A percentile compares a stretch with the other conserved stretches of the same genome.
These are phyloP conservation scores for Ciconia maguari DNA, from an alignment of 2,113 vertebrate genomes.

Conservation along the genomic window DNA sequence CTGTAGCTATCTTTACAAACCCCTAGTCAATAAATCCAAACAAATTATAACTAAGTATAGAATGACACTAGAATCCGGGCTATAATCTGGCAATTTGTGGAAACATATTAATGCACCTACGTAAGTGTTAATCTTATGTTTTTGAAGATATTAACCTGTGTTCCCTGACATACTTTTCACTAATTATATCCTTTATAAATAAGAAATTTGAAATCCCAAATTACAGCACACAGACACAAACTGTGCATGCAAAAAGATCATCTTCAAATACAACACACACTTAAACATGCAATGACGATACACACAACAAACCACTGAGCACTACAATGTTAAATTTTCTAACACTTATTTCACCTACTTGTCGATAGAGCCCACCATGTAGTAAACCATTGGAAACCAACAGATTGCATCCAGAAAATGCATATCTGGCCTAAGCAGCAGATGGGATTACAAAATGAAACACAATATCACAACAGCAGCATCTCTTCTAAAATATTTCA, in stretches of 20 bases:
- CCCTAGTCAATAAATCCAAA: neutral
- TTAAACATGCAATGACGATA: constrained; percentile 63
- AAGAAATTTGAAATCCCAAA: neutral
- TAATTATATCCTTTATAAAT: neutral
- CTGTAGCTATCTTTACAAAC: neutral
- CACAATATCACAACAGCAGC: constrained; percentile 72
- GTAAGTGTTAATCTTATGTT: neutral
- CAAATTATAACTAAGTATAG: neutral
- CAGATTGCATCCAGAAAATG: constrained; percentile 99
- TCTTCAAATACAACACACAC: constrained; percentile 9
- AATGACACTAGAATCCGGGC: neutral
- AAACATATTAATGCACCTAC: neutral
- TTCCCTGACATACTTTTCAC: neutral
- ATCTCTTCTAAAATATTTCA: constrained; percentile 52
- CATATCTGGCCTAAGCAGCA: constrained; percentile 91
- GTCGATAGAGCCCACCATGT: constrained; percentile 97
- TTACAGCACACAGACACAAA: neutral
- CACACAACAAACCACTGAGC: constrained; percentile 68
- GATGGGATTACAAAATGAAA: constrained; percentile 81
- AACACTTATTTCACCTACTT: constrained; percentile 86
- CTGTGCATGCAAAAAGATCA: constrained; percentile 54
- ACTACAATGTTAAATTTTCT: constrained; percentile 62
- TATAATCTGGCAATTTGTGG: neutral
- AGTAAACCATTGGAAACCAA: constrained; percentile 99
- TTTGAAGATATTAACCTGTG: neutral